Conservation (phyloP, 2,888 invertebrate genomes). For the Perizoma flavofasciatum region DNA sequence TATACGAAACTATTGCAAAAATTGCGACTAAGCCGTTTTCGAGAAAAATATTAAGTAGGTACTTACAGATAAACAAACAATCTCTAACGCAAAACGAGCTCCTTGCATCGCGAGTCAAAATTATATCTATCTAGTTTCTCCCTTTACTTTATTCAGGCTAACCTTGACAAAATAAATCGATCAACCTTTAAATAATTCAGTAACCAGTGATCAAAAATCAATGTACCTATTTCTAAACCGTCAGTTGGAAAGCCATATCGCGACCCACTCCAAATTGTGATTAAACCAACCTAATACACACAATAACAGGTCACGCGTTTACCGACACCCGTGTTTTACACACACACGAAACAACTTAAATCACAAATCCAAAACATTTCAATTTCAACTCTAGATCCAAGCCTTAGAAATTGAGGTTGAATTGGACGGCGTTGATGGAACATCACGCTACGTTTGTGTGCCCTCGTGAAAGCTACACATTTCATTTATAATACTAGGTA, state of each 20-base stretch:
- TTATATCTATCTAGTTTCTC: too few species aligned
- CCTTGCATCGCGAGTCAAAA: too few species aligned
- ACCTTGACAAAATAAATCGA: conserved; percentile 15
- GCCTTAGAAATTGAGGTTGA: conserved; percentile 39
- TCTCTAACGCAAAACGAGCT: too few species aligned
- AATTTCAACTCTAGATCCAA: conserved; percentile 26
- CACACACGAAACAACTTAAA: conserved; percentile 38
- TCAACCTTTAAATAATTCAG: conserved; percentile 34
- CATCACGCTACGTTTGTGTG: conserved; percentile 70
- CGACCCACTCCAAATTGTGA: conserved; percentile 82
- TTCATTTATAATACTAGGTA: conserved; percentile 80
- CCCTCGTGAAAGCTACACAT: conserved; percentile 82
- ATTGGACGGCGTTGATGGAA: conserved; percentile 45
- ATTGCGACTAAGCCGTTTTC: too few species aligned
- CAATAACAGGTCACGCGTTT: conserved; percentile 82
- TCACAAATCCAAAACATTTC: conserved; percentile 20
- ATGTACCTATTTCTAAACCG: conserved; percentile 68
- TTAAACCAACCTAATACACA: conserved; percentile 83
- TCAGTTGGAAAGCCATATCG: conserved; percentile 77
- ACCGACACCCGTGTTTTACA: conserved; percentile 66
- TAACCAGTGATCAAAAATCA: conserved; percentile 52
- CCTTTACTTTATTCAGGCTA: not conserved
- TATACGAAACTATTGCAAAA: too few species aligned
- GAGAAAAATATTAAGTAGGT: too few species aligned
- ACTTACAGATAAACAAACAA: too few species aligned